Base-by-base conservation (phyloP, 2,797 vertebrate genomes). In the Sebastes trivittatus region DNA sequence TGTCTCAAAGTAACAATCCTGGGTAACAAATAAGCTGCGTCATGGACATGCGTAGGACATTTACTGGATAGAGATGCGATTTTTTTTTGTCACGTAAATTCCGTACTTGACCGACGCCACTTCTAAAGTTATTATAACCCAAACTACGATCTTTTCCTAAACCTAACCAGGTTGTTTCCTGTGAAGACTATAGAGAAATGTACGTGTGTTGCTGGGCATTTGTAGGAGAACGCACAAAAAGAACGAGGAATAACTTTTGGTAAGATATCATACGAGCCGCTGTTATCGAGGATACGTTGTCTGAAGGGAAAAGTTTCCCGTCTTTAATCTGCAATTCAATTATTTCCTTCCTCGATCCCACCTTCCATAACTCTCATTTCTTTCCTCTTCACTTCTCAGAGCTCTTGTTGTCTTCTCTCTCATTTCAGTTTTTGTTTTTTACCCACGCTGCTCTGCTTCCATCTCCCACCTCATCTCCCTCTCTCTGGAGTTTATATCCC, bases 401-500 rank as follows among this genome's bases (percentile, higher is more conserved):
- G 7, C 32, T 75, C 30, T 32, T 20, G 42, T 52, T 58, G 30
- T 70, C 46, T 25, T 76, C 2, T 7, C 34, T 13, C 16, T 49
- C 2, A 8, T 59, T 11, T 34, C 10, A 9, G 16, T 64, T 29
- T 58, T 29, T 54, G 16, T 22, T 59, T 36, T 54, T 42, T 46
- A 36, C 56, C 23, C 56, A 30, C 59, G 46, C 56, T 85, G 60
- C 62, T 63, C 68, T 64, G 67, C 82, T 81, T 52, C 66, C 29
- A 42, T 72, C 63, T 66, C 36, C 32, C 75, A 38, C 55, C 65
- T 77, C 71, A 62, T 16, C 34, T 61, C 34, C 16, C 49, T 69
- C 71, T 68, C 77, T 80, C 67, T 59, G 59, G 29, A 64, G 58
- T 85, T 88, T 59, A 75, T 66, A 81, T 77, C 59, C 74, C 73